Evolutionary conservation across 2,888 invertebrate genomes (phyloP).

Genomic region (Caenorhabditis sulstoni): DNA sequence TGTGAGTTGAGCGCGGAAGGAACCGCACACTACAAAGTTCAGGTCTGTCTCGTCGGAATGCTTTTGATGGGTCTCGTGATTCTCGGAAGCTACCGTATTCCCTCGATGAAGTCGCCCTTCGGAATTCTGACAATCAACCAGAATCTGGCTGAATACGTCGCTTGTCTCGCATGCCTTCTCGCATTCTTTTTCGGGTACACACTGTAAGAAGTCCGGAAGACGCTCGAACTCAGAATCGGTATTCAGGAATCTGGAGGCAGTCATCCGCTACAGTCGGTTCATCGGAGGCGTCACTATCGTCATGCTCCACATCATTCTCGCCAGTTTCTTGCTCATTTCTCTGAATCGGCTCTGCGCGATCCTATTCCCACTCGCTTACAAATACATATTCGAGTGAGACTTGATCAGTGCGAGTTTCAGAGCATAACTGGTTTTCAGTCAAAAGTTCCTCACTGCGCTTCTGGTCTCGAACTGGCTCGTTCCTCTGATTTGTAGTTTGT

Average conservation of each 20-base stretch:
- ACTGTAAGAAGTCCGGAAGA: constrained; percentile 3
- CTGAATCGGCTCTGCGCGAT: constrained; percentile 33
- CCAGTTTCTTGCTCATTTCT: constrained; percentile 31
- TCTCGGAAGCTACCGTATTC: constrained; percentile 34
- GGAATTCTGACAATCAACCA: constrained; percentile 41
- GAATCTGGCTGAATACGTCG: constrained; percentile 18
- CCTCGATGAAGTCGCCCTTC: constrained; percentile 39
- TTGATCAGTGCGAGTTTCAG: neutral
- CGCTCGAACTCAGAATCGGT: neutral
- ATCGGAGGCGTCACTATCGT: constrained; percentile 12
- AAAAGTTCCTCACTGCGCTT: constrained; percentile 5
- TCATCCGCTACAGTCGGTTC: constrained; percentile 33
- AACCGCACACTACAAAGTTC: too few species aligned
- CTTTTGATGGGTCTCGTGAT: constrained; percentile 31
- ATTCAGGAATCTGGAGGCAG: constrained; percentile 7
- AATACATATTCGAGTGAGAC: constrained; percentile 13
- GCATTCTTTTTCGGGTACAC: constrained; percentile 33
- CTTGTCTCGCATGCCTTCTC: constrained; percentile 20
- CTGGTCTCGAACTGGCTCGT: constrained; percentile 6
- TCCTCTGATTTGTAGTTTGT: neutral
- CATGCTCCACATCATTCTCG: constrained; percentile 26
- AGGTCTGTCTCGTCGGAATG: constrained; percentile 21
- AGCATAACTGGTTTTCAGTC: constrained; percentile 8
- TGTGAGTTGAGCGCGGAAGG: too few species aligned
- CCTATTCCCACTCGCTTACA: constrained; percentile 27